Evolutionary conservation across 2,113 vertebrate species (phyloP).

Genomic region (Argyrosomus japonicus): DNA sequence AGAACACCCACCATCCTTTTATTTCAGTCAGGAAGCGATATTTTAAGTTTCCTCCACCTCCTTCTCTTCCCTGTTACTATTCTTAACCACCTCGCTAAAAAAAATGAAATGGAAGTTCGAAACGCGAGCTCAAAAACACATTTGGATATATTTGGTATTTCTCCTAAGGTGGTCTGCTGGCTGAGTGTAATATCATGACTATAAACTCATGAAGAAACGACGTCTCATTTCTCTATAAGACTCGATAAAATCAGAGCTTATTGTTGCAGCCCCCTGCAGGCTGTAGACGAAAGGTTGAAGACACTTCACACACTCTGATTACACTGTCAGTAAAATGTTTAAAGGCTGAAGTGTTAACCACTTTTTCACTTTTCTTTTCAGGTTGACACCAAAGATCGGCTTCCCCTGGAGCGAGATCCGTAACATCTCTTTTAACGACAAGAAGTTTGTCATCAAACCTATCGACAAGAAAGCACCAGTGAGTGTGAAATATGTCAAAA

Average conservation of each 20-base stretch:
- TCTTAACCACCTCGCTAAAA: background rate
- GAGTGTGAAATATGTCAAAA: conserved; percentile 67
- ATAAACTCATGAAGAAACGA: no score
- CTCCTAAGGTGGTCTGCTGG: conserved; percentile 21
- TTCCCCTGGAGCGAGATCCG: conserved; percentile 99
- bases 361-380: conserved; percentile 49
- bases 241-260: no score
- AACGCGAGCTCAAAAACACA: background rate
- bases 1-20: background rate
- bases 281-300: no score
- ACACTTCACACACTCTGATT: no score
- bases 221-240: no score
- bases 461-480: conserved; percentile 99
- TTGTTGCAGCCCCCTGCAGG: no score
- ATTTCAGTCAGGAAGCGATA: background rate
- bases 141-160: background rate
- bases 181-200: background rate
- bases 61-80: conserved; percentile 10
- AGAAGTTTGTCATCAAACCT: conserved; percentile 99
- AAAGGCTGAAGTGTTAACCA: background rate
- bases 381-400: conserved; percentile 97
- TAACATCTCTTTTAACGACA: conserved; percentile 99
- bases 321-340: background rate
- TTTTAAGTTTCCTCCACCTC: background rate
- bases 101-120: background rate